Evolutionary conservation across 2,113 vertebrate genomes (phyloP), one percentile per base, ranked within the genome.

Genomic region (Paraplagusia blochii): DNA sequence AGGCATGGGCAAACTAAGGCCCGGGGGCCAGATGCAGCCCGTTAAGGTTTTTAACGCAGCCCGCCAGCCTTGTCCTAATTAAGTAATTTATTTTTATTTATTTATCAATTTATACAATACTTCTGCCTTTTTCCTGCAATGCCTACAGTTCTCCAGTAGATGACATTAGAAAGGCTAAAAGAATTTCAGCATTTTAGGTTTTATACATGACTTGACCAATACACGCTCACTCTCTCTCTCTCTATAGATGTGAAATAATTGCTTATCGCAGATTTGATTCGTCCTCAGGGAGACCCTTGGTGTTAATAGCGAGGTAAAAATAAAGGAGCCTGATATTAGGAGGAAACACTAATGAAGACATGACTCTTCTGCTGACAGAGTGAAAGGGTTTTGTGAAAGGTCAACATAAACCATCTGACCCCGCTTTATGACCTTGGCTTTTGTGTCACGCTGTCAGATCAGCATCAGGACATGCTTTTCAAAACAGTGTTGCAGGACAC

Each of bases 211-310:
- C n/a, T n/a, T n/a, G n/a, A 29, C 63, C 10, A 2, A 10, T 29
- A 33, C 19, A 19, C 44, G 16, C 44, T 18, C 44, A 46, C 44
- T 18, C 44, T 11, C 17, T 1, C 11, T 10, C 11, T 8, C 38
- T 17, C 15, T 38, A 66, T 15, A 7, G 1, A 50, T 36, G 58
- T 57, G 59, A 63, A 53, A 85, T 78, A 55, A 80, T 61, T 74
- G 40, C 59, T 43, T 76, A 54, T 56, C 43, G 63, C 44, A 22
- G 45, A 22, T 51, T 38, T 42, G 9, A 52, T 47, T 59, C 45
- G 19, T 69, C 70, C 68, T 73, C 18, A 11, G 74, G 72, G 72
- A 67, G 35, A 55, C 9, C 11, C 36, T 44, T 34, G 45, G 10
- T 15, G 46, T 50, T 34, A 63, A 14, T 47, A 18, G 11, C 49